phyloP scores from a whole-genome alignment of 2,797 vertebrate species.

The Rhynchotus rufescens region DNA sequence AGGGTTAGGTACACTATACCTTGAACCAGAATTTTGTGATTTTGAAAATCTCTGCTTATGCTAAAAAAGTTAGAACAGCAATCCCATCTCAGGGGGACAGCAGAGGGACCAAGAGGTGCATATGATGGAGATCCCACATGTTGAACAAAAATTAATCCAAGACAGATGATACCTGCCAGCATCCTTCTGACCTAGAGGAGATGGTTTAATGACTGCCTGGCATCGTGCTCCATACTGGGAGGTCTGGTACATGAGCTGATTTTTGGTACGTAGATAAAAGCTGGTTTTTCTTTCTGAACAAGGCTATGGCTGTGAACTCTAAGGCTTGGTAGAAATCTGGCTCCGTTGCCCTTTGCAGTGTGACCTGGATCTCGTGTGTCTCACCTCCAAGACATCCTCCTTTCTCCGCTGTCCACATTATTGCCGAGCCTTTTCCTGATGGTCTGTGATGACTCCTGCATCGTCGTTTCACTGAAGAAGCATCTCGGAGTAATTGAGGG shows the following conservation, averaged over 20 bases:
- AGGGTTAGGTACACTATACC: neutral
- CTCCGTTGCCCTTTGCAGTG: neutral
- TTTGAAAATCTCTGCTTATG: neutral
- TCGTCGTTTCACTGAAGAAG: neutral
- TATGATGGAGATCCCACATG: neutral
- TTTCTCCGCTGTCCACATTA: neutral
- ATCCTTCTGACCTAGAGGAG: neutral
- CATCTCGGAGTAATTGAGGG: neutral
- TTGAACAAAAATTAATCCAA: neutral
- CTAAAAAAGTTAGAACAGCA: neutral
- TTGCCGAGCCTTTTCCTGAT: neutral
- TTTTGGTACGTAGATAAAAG: constrained; percentile 8
- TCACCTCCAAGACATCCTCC: neutral
- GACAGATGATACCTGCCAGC: neutral
- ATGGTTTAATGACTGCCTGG: neutral
- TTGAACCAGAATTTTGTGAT: neutral
- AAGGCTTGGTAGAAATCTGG: neutral
- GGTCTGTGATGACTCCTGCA: neutral
- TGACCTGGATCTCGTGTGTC: neutral
- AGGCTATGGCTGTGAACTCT: constrained; percentile 10
- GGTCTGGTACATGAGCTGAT: neutral
- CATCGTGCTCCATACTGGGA: neutral
- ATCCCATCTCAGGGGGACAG: neutral
- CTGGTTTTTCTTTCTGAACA: constrained; percentile 13
- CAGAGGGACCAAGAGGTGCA: neutral